These are phyloP conservation scores for Thripadectes ignobilis DNA, from an alignment of 2,797 vertebrate species.

Conservation along the genomic window DNA sequence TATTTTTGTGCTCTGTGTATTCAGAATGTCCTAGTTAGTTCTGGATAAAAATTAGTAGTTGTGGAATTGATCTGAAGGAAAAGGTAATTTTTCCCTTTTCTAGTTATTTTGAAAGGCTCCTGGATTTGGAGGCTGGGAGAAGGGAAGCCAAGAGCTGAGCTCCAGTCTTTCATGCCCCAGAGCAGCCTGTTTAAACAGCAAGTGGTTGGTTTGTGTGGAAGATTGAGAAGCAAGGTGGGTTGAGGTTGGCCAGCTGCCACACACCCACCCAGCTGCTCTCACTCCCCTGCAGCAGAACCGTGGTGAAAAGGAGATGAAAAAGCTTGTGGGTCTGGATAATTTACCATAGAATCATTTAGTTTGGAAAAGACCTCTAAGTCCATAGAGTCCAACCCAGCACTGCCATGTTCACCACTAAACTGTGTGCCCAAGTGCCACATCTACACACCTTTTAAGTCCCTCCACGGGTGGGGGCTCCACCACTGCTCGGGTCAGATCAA, in stretches of 20 bases:
- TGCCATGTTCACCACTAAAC: not conserved
- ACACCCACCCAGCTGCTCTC: accelerated
- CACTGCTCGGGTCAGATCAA: not conserved
- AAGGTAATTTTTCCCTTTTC: not conserved
- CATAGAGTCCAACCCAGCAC: not conserved
- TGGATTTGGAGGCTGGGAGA: not conserved
- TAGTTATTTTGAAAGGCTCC: not conserved
- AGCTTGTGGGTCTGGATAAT: not conserved
- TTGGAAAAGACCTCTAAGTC: not conserved
- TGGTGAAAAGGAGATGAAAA: not conserved
- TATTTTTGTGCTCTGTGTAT: not conserved
- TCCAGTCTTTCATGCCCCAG: not conserved
- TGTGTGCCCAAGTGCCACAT: not conserved
- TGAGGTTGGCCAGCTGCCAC: not conserved
- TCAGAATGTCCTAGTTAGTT: not conserved
- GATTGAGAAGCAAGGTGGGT: not conserved
- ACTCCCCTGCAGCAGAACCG: not conserved
- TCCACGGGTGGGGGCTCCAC: not conserved
- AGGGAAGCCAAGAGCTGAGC: not conserved
- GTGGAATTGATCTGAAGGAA: not conserved
- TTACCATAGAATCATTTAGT: not conserved
- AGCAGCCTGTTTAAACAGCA: not conserved
- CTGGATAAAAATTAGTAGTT: not conserved
- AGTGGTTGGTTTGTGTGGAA: not conserved
- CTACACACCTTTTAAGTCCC: accelerated